Percentiles rank a stretch among this genome's conserved stretches.
These are phyloP conservation scores for Leguminivora glycinivorella DNA, from an alignment of 1,140 invertebrate genomes.

Conservation along the genomic window DNA sequence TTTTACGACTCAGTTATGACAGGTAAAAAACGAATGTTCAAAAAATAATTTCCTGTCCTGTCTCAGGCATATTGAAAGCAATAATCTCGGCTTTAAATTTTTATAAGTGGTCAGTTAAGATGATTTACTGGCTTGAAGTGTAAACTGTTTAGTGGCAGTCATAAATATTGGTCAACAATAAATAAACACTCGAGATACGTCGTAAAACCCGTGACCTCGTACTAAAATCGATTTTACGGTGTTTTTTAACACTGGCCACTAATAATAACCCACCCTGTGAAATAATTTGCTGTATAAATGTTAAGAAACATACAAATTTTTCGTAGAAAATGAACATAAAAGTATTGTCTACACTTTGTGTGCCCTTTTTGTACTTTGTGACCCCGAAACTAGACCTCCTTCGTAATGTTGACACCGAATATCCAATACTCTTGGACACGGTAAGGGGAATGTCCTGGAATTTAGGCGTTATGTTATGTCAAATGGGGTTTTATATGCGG, in stretches of 20 bases:
- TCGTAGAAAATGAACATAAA: no score
- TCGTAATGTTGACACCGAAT: no score
- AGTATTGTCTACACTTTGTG: no score
- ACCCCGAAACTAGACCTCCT: no score
- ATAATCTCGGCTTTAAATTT: conserved; percentile 14
- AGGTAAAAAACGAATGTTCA: neutral
- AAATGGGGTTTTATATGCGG: no score
- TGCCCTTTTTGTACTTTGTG: no score
- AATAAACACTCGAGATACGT: conserved; percentile 48
- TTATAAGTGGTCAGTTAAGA: neutral
- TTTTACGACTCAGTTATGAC: neutral
- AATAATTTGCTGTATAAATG: neutral
- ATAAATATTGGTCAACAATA: conserved; percentile 54
- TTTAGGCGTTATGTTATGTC: no score
- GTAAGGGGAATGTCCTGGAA: no score
- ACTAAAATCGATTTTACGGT: conserved; percentile 37
- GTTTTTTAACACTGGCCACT: conserved; percentile 31
- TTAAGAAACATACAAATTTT: neutral
- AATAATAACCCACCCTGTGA: neutral
- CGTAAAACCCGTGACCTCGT: conserved; percentile 51
- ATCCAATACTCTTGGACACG: no score
- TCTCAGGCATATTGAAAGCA: neutral
- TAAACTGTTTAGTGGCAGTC: conserved; percentile 39
- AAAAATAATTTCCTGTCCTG: neutral
- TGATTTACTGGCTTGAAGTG: conserved; percentile 46